Percentiles rank a stretch among this genome's conserved stretches.
Evolutionary conservation across 1,140 invertebrate genomes (phyloP).

Genomic region (fruit fly (Drosophila melanogaster)): Release_6_plus_ISO1_MT NC_004354.4:13685001-13685500

Average conservation of each 20-base stretch:
- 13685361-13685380: slow-evolving; percentile 6
- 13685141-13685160: slow-evolving; percentile 3
- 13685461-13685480: neutral
- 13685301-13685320: neutral
- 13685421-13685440: slow-evolving; percentile 3
- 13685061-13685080: slow-evolving; percentile 10
- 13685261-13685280: slow-evolving; percentile 43
- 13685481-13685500: no score
- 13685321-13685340: slow-evolving; percentile 15
- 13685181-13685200: slow-evolving; percentile 16
- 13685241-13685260: slow-evolving; percentile 23
- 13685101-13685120: neutral
- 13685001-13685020: no score
- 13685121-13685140: neutral
- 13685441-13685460: neutral
- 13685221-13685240: slow-evolving; percentile 12
- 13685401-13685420: neutral
- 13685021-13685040: no score
- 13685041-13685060: neutral
- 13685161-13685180: neutral
- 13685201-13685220: neutral
- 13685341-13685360: neutral
- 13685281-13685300: slow-evolving; percentile 14
- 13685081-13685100: neutral
- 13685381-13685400: slow-evolving; percentile 25